phyloP scores from a whole-genome alignment of 2,113 vertebrate genomes.

The Diadophis punctatus region DNA sequence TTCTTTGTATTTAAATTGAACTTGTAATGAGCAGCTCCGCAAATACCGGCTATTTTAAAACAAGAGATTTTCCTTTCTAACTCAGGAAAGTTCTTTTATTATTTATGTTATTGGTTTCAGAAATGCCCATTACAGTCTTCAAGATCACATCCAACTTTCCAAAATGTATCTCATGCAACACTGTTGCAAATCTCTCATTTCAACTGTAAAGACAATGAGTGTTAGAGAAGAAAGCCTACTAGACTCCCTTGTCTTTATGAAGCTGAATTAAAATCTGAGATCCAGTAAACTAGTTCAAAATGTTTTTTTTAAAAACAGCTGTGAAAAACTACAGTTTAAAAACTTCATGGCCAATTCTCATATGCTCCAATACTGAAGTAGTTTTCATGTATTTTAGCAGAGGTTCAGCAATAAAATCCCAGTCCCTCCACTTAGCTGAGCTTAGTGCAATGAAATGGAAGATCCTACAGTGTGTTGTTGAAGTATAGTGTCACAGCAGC shows the following conservation, averaged over 20 bases:
- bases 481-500: too few species aligned
- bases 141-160: neutral
- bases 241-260: neutral
- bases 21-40: neutral
- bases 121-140: neutral
- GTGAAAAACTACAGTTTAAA: neutral
- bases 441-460: neutral
- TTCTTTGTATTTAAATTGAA: neutral
- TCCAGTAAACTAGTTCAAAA: neutral
- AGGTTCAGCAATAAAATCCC: neutral
- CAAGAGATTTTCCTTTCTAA: neutral
- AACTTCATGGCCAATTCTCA: neutral
- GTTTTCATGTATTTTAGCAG: neutral
- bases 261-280: neutral
- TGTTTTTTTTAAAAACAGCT: neutral
- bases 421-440: neutral
- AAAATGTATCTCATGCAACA: neutral
- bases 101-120: neutral
- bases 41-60: neutral
- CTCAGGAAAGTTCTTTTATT: neutral
- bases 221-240: neutral
- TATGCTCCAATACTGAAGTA: neutral
- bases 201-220: neutral
- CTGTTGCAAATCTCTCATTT: neutral
- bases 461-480: neutral